phyloP scores from a whole-genome alignment of 2,113 vertebrate genomes.

The Halcyon malimbica region DNA sequence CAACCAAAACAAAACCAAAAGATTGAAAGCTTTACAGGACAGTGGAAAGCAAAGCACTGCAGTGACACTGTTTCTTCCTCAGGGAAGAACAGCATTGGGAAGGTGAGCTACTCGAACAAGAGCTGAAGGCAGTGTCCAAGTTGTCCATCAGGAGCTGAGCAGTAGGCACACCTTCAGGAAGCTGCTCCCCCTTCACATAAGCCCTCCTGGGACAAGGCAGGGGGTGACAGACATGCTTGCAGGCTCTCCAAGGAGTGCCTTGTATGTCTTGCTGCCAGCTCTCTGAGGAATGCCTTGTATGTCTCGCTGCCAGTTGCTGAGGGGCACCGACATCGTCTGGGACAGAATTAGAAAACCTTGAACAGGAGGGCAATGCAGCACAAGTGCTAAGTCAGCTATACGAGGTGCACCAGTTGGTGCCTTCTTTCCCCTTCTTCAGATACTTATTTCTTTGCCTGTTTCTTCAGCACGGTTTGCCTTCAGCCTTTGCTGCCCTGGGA shows the following conservation, averaged over 20 bases:
- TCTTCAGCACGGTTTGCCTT: not conserved
- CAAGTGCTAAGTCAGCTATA: constrained; percentile 76
- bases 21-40: not conserved
- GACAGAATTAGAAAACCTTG: constrained; percentile 78
- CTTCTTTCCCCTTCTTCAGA: constrained; percentile 13
- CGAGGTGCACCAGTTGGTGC: constrained; percentile 57
- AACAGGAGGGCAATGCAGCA: constrained; percentile 15
- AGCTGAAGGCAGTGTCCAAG: not conserved
- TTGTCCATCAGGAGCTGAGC: not conserved
- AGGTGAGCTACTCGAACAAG: accelerated
- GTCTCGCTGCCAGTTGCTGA: constrained; percentile 11
- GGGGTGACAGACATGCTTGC: accelerated
- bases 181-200: accelerated
- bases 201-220: not conserved
- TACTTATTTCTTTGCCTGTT: not conserved
- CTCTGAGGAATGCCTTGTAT: constrained; percentile 5
- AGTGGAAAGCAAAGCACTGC: not conserved
- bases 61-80: not conserved
- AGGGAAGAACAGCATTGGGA: accelerated
- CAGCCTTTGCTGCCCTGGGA: not conserved
- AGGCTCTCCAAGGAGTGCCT: not conserved
- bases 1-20: not conserved
- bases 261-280: not conserved
- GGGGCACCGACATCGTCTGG: constrained; percentile 29
- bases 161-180: not conserved